Base-by-base conservation (phyloP, 1,140 invertebrate species). In the Neodiprion pinetum region DNA sequence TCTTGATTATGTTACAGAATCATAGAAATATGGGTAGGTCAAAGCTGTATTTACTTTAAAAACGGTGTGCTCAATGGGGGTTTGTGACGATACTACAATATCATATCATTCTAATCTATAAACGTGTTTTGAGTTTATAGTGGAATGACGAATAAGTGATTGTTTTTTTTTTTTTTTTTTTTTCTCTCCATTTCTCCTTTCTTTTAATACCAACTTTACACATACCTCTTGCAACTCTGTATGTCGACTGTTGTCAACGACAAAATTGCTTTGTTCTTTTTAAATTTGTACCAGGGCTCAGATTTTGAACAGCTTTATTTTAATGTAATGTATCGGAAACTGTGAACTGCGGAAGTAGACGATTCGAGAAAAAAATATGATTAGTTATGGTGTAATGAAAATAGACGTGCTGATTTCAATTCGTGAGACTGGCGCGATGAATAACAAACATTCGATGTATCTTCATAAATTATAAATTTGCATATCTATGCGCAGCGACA, bases 21-120 rank as follows among this genome's bases (percentile, higher is more conserved):
- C 5, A 40, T 40, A 40, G 28, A 40, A 40, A 40, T 40, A 40
- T 40, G 28, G 28, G 28, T 40, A 40, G 28, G 28, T 40, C 2
- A 40, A 40, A 40, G 28, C 28, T 40, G 28, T 40, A 40, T 40
- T 40, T 40, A 5, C 28, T 40, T 40, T 40, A 40, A 40, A 40
- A 5, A 40, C 28, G 28, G 28, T 5, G 5, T 1, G 28, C 28
- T 40, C 28, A 40, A 61, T 61, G n/a, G 53, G 53, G 53, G 53
- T 17, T 61, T 17, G 53, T 61, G 53, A 61, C 53, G n/a, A 61
- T 61, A 61, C 53, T 61, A 61, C 53, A 61, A 61, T 61, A 61
- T 61, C 53, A 61, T 61, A 61, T 61, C 53, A 61, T 61, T 61
- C 53, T 61, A 61, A 61, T 61, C 53, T 61, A 61, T 61, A 61